These are phyloP conservation scores for Drymodes brunneopygia DNA, from an alignment of 2,113 vertebrate species.

Conservation along the genomic window DNA sequence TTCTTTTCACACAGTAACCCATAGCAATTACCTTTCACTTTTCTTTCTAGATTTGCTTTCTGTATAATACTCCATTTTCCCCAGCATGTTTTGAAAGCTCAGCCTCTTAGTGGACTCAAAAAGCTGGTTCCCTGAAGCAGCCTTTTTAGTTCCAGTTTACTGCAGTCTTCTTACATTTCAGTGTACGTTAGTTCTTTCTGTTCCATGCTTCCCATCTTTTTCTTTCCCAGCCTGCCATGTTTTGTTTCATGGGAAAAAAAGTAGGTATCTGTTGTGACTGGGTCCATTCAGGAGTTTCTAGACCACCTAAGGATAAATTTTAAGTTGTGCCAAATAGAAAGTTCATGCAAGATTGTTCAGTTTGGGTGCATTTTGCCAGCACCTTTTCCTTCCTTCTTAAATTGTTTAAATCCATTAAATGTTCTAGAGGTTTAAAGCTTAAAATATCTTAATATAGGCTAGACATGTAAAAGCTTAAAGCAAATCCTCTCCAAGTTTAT, in stretches of 20 bases:
- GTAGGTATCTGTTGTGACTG: background rate
- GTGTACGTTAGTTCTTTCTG: background rate
- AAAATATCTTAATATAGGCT: constrained; percentile 42
- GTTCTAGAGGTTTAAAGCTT: constrained; percentile 26
- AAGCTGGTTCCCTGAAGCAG: background rate
- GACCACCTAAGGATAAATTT: background rate
- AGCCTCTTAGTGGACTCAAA: background rate
- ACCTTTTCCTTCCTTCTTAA: background rate
- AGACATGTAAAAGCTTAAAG: constrained; percentile 44
- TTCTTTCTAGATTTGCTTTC: background rate
- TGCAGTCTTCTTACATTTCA: background rate
- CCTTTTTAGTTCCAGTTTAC: background rate
- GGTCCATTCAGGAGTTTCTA: background rate
- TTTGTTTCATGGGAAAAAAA: background rate
- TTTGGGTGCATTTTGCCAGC: background rate
- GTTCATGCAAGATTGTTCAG: background rate
- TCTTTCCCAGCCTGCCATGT: background rate
- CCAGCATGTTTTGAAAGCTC: background rate
- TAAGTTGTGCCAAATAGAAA: background rate
- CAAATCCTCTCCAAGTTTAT: constrained; percentile 54
- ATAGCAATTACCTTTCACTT: background rate
- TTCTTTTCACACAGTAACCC: background rate
- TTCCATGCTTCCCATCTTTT: background rate
- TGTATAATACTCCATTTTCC: accelerated
- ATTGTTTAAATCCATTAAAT: constrained; percentile 33